A percentile compares a stretch with the other conserved stretches of the same genome.
phyloP scores from a whole-genome alignment of 2,113 vertebrate genomes.

The Syngnathoides biaculeatus region DNA sequence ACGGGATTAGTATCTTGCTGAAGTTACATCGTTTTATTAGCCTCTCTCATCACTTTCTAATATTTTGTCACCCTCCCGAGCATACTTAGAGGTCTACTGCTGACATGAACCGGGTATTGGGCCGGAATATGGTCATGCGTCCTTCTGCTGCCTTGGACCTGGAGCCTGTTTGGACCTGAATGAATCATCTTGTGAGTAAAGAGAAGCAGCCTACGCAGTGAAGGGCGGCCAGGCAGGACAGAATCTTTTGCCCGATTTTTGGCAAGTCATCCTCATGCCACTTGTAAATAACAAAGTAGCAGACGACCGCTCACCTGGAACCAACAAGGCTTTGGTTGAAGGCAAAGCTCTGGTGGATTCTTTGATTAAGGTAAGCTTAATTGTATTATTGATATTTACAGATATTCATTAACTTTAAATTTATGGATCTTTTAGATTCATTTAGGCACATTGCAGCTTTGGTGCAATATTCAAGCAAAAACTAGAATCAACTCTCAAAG shows the following conservation, averaged over 20 bases:
- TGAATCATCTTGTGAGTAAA: conserved; percentile 44
- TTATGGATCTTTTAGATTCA: background rate
- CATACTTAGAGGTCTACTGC: conserved; percentile 3
- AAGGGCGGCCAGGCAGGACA: conserved; percentile 27
- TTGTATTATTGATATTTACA: background rate
- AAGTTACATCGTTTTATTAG: conserved; percentile 52
- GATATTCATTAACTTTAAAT: background rate
- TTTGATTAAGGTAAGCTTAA: conserved; percentile 66
- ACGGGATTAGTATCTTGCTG: conserved; percentile 68
- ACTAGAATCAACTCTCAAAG: background rate
- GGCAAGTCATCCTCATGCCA: conserved; percentile 63
- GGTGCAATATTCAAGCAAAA: background rate
- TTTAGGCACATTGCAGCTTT: background rate
- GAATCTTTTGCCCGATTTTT: conserved; percentile 48
- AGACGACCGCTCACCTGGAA: conserved; percentile 53
- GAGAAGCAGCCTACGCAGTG: conserved; percentile 20
- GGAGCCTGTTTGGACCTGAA: conserved; percentile 35
- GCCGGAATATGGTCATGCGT: conserved; percentile 10
- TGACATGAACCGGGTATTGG: background rate
- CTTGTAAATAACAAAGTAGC: conserved; percentile 72
- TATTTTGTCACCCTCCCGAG: conserved; percentile 6
- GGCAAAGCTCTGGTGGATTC: conserved; percentile 68
- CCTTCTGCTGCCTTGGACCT: conserved; percentile 25
- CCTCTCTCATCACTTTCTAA: conserved; percentile 23
- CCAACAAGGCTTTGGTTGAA: conserved; percentile 52